Evolutionary conservation across 2,797 vertebrate species (phyloP).

Genomic region (Emydoidea blandingii): DNA sequence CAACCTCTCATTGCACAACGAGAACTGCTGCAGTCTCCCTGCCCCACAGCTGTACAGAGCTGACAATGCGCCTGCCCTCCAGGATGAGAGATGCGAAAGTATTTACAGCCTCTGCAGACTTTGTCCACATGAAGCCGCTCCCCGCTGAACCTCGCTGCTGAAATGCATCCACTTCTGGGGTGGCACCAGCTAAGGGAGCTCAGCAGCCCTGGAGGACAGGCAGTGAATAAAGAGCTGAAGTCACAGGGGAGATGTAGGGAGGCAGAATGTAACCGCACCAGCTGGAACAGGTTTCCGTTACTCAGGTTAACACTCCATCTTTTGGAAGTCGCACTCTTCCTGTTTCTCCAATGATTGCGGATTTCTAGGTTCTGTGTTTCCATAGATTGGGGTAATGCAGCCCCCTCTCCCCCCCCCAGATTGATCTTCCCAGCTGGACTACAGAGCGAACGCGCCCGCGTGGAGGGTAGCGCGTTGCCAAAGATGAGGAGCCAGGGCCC

Average conservation of each 20-base stretch:
- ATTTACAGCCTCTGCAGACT: not conserved
- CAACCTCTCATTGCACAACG: not conserved
- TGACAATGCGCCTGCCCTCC: not conserved
- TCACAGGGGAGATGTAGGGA: not conserved
- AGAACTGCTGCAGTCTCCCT: not conserved
- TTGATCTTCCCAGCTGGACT: not conserved
- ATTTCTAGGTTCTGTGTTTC: not conserved
- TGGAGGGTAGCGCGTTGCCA: not conserved
- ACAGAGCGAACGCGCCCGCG: not conserved
- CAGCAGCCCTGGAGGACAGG: not conserved
- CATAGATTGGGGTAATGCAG: not conserved
- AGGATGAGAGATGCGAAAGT: not conserved
- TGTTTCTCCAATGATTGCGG: not conserved
- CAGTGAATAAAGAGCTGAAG: not conserved
- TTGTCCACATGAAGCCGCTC: not conserved
- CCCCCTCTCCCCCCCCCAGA: too few relatives aligned
- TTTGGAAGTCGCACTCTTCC: not conserved
- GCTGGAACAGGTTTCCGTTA: not conserved
- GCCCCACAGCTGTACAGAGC: not conserved
- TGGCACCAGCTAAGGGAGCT: not conserved
- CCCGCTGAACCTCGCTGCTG: not conserved
- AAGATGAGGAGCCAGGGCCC: not conserved
- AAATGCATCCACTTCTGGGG: not conserved
- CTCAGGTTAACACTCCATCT: not conserved
- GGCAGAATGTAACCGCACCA: not conserved